phyloP scores from a whole-genome alignment of 2,888 invertebrate species.

The Platerodrilus igneus region DNA sequence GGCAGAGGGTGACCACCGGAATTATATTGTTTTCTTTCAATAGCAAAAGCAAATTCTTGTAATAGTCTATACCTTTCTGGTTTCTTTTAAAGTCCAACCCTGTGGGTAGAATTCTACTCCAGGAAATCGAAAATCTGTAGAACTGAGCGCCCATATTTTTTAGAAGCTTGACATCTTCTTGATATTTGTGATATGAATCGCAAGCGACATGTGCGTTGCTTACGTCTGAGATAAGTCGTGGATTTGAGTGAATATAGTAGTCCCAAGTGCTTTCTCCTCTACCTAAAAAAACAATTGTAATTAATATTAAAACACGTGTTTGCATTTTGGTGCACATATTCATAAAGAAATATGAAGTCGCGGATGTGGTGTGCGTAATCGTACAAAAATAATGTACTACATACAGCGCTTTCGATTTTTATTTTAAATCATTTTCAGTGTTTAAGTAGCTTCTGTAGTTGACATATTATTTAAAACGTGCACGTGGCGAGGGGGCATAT shows the following conservation, averaged over 20 bases:
- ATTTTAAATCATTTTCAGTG: no score
- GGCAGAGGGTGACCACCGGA: constrained; percentile 52
- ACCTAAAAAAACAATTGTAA: no score
- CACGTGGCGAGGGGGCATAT: no score
- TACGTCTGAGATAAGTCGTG: constrained; percentile 52
- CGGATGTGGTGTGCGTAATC: no score
- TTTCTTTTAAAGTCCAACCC: constrained; percentile 54
- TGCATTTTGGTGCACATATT: no score
- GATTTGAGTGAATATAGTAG: constrained; percentile 53
- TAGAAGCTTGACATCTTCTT: constrained; percentile 56
- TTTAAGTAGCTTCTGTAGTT: no score
- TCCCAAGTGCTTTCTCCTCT: constrained; percentile 68
- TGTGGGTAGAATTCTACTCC: constrained; percentile 63
- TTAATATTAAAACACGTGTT: no score
- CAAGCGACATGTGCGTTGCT: constrained; percentile 59
- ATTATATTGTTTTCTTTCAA: constrained; percentile 51
- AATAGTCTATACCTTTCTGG: constrained; percentile 58
- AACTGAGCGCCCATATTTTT: constrained; percentile 55
- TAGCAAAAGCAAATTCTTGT: constrained; percentile 56
- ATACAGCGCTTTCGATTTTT: no score
- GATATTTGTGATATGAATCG: constrained; percentile 61
- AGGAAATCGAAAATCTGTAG: constrained; percentile 59
- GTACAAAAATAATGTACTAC: no score
- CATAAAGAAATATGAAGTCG: no score
- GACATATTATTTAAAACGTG: no score